Percentiles rank a stretch among this genome's conserved stretches.
Evolutionary conservation across 1,140 invertebrate genomes (phyloP).

Genomic region (Oncopeltus fasciatus): DNA sequence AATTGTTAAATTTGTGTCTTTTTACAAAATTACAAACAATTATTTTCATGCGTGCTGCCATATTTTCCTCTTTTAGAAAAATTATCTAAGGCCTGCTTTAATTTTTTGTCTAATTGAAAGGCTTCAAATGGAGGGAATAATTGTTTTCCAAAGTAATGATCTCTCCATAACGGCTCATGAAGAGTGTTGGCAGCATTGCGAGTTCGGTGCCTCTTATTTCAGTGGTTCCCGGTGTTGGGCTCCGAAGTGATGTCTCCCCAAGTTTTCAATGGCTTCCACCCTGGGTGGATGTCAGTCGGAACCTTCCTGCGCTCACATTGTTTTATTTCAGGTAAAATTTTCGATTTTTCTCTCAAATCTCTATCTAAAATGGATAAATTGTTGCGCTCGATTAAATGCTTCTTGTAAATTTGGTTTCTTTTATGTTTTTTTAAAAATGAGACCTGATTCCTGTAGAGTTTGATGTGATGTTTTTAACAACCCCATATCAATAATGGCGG

Average conservation of each 20-base stretch:
- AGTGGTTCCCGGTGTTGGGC: conserved; percentile 3
- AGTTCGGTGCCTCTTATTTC: conserved; percentile 2
- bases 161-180: not conserved
- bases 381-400: too few species aligned
- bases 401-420: not conserved
- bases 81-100: too few species aligned
- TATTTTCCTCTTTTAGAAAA: too few species aligned
- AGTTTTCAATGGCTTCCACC: conserved; percentile 9
- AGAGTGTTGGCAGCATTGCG: not conserved
- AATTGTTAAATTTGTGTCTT: too few species aligned
- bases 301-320: not conserved
- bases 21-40: too few species aligned
- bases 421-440: not conserved
- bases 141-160: not conserved
- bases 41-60: too few species aligned
- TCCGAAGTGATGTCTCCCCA: conserved; percentile 6
- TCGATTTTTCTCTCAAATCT: not conserved
- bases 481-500: conserved; percentile 4
- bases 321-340: not conserved
- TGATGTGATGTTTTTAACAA: not conserved
- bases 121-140: too few species aligned
- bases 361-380: too few species aligned
- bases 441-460: not conserved
- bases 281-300: not conserved
- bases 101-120: too few species aligned